phyloP scores from a whole-genome alignment of 2,113 vertebrate genomes.

The Anas platyrhynchos region DNA sequence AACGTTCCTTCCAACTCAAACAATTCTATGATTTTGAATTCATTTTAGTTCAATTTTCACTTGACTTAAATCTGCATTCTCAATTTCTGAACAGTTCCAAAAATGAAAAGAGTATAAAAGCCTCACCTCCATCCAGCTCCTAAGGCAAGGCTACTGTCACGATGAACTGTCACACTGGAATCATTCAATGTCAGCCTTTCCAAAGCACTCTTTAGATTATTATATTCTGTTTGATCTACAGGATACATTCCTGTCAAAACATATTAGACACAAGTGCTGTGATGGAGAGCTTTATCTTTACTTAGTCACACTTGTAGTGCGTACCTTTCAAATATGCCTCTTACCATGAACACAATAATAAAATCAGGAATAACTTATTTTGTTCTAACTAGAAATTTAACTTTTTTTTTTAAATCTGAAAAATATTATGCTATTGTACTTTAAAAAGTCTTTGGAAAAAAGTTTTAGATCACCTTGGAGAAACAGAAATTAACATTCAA shows the following conservation, averaged over 20 bases:
- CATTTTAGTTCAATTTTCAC: neutral
- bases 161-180: conserved; percentile 92
- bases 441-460: no score
- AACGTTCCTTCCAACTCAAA: no score
- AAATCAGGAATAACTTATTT: neutral
- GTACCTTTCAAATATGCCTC: neutral
- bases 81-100: neutral
- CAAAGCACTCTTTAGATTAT: conserved; percentile 88
- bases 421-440: neutral
- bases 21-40: neutral
- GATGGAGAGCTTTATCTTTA: neutral
- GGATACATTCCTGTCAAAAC: conserved; percentile 90
- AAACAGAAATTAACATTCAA: neutral
- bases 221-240: conserved; percentile 93
- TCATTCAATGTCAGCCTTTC: conserved; percentile 95
- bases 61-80: neutral
- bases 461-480: neutral
- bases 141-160: conserved; percentile 91
- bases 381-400: neutral
- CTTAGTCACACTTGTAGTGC: neutral
- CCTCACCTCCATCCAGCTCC: conserved; percentile 97
- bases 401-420: neutral
- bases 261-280: neutral
- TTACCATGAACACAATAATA: neutral
- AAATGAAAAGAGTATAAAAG: neutral